Conservation (phyloP, 2,797 vertebrate genomes). For the Cynopterus sphinx region DNA sequence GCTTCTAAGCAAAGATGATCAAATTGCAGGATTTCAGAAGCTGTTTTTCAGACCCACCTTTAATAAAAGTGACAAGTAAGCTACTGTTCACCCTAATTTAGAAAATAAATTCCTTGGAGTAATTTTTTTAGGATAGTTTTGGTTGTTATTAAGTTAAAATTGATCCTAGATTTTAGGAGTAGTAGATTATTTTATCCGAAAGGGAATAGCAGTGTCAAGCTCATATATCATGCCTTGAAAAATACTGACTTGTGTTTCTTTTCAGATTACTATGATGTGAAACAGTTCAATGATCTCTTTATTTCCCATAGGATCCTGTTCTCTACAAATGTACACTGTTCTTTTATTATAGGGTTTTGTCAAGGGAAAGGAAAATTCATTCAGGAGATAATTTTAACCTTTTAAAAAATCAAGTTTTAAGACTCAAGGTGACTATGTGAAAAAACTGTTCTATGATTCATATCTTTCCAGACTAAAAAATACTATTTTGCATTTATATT, state of each 20-base stretch:
- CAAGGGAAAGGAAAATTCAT: background rate
- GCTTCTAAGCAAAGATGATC: background rate
- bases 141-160: slow-evolving; percentile 41
- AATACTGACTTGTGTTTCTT: slow-evolving; percentile 1
- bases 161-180: background rate
- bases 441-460: background rate
- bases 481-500: slow-evolving; percentile 29
- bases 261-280: slow-evolving; percentile 11
- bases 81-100: background rate
- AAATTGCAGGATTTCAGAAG: background rate
- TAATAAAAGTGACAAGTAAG: background rate
- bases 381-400: slow-evolving; percentile 32
- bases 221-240: slow-evolving; percentile 24
- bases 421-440: background rate
- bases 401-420: slow-evolving; percentile 16
- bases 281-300: slow-evolving; percentile 8
- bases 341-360: slow-evolving; percentile 38
- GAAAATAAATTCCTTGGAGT: background rate
- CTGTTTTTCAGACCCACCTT: background rate
- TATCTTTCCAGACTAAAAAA: background rate
- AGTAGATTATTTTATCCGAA: slow-evolving; percentile 9
- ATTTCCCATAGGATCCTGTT: slow-evolving; percentile 36
- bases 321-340: background rate
- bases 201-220: background rate
- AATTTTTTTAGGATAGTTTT: slow-evolving; percentile 23